Evolutionary conservation across 2,797 vertebrate genomes (phyloP).

Genomic region (Gila robusta): DNA sequence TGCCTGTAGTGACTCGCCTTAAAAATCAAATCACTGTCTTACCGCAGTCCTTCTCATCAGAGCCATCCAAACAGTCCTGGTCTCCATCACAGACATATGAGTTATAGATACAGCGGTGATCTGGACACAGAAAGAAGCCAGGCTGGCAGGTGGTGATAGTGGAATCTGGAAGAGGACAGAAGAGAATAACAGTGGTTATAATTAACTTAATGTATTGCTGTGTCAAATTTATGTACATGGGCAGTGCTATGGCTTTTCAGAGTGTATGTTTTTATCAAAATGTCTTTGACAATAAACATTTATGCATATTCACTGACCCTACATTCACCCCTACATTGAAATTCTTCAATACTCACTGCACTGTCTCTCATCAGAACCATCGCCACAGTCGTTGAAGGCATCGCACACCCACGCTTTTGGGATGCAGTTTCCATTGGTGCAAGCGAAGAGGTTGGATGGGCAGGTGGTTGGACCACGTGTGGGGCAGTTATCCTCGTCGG

Average conservation of each 20-base stretch:
- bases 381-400: constrained; percentile 91
- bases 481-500: constrained; percentile 88
- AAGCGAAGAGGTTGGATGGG: constrained; percentile 77
- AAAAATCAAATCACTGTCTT: constrained; percentile 48
- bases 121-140: constrained; percentile 87
- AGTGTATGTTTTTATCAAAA: not conserved
- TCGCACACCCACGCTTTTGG: constrained; percentile 88
- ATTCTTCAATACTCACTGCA: constrained; percentile 83
- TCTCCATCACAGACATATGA: constrained; percentile 89
- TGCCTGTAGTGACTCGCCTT: not conserved
- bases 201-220: not conserved
- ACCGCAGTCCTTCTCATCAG: constrained; percentile 91
- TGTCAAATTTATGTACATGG: not conserved
- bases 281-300: not conserved
- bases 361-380: constrained; percentile 92
- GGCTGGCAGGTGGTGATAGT: constrained; percentile 84
- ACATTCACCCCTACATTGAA: not conserved
- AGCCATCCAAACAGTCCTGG: constrained; percentile 90
- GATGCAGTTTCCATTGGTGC: constrained; percentile 85
- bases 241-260: not conserved
- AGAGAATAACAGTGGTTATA: not conserved
- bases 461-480: constrained; percentile 81
- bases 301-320: not conserved
- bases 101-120: constrained; percentile 88
- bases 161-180: constrained; percentile 72